Evolutionary conservation across 2,888 invertebrate species (phyloP).

Genomic region (Nephrotoma flavescens): DNA sequence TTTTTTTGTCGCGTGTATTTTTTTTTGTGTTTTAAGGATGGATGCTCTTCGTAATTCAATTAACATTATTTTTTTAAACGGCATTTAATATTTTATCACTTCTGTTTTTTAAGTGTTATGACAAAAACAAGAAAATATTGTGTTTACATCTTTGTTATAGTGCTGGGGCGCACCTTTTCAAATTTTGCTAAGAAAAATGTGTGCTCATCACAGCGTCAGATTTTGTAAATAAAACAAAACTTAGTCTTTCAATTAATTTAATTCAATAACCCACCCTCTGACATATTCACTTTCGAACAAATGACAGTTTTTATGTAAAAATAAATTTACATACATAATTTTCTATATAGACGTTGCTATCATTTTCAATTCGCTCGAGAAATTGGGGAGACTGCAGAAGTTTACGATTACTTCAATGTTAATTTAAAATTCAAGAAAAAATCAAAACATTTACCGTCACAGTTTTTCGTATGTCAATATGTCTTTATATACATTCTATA

Average conservation of each 20-base stretch:
- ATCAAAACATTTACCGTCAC: neutral
- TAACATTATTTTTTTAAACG: neutral
- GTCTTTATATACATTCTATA: neutral
- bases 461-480: neutral
- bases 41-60: neutral
- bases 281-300: neutral
- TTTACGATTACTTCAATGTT: neutral
- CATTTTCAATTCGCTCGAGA: neutral
- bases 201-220: neutral
- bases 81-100: neutral
- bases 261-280: neutral
- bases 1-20: neutral
- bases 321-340: neutral
- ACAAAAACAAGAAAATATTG: neutral
- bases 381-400: neutral
- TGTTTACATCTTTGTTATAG: neutral
- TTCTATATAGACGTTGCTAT: neutral
- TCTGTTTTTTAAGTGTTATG: neutral
- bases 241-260: neutral
- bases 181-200: neutral
- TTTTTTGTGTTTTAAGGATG: neutral
- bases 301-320: neutral
- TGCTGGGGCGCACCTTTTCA: neutral
- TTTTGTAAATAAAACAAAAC: neutral
- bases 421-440: neutral